Evolutionary conservation across 1,140 invertebrate species (phyloP), one percentile per base, ranked within the genome.

Genomic region (Dendroctonus valens): DNA sequence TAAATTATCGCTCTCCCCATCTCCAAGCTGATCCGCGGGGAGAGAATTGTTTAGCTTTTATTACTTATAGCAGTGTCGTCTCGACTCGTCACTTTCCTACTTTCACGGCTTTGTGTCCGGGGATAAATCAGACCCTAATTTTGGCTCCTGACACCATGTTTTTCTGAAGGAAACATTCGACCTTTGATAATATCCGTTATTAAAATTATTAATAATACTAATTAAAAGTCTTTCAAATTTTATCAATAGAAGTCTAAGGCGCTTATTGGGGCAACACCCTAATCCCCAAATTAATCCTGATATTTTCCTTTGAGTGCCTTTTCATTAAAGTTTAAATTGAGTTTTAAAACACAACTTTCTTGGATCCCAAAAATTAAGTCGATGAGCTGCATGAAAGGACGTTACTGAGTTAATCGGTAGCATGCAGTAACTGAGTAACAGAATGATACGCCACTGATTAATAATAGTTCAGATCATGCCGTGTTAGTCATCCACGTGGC

Each of bases 1-100:
- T 66, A 66, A 66, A 66, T 66, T 66, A 66, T 66, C 64, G 64
- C 55, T 48, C 53, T 59, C 64, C 64, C 62, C 54, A 57, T 65
- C 62, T 65, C 62, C 62, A 57, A 5, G 11, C 62, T 55, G 62
- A 65, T 65, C 62, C 62, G 53, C 62, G 62, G 53, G 46, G 53
- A 65, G 52, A 65, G 62, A 65, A 65, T 65, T 65, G 62, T 65
- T 65, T 65, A 65, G 53, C 62, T 39, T 57, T 65, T 65, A 65
- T 65, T 65, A 65, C 62, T 55, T 65, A 65, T 57, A 65, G 53
- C 62, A 65, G 62, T 65, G 62, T 12, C 62, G 62, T 46, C 62
- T 39, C 62, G 9, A 5, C 11, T 8, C 48, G 58, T 60, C 46
- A 60, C 58, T 38, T 60, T 60, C 15, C 39, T 15, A 49, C 59